Evolutionary conservation across 2,797 vertebrate genomes (phyloP).

Genomic region (Anomalospiza imberbis): DNA sequence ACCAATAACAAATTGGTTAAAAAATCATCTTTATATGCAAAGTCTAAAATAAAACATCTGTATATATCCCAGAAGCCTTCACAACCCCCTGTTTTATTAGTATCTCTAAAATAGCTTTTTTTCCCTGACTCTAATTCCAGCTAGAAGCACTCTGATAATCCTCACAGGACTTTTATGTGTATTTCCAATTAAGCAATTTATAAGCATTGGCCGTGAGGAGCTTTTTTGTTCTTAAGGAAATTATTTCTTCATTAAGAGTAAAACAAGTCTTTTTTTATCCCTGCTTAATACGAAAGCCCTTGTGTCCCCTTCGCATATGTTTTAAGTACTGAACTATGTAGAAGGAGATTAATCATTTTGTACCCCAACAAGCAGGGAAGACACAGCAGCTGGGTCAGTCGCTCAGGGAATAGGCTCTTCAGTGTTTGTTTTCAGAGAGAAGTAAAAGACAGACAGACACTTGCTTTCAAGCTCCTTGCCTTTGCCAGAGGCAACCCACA

Average conservation of each 20-base stretch:
- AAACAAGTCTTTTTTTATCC: conserved; percentile 47
- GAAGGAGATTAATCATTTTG: conserved; percentile 50
- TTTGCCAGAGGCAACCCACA: conserved; percentile 62
- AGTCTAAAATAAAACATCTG: conserved; percentile 42
- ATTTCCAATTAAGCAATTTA: conserved; percentile 70
- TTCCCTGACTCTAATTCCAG: conserved; percentile 57
- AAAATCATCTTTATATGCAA: conserved; percentile 33
- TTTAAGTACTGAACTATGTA: conserved; percentile 55
- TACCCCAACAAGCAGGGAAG: conserved; percentile 5
- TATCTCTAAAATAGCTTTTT: conserved; percentile 60
- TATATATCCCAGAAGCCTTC: conserved; percentile 48
- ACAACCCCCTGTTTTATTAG: conserved; percentile 43
- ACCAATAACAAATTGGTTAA: background rate
- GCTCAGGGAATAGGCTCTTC: conserved; percentile 35
- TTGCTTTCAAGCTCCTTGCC: conserved; percentile 48
- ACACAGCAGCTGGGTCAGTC: conserved; percentile 28
- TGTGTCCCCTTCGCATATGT: conserved; percentile 18
- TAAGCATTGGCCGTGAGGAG: conserved; percentile 49
- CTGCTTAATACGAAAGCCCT: conserved; percentile 44
- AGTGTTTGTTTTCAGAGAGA: conserved; percentile 55
- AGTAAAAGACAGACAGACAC: conserved; percentile 47
- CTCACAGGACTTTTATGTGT: conserved; percentile 48
- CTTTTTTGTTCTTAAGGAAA: conserved; percentile 65
- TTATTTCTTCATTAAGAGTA: conserved; percentile 63
- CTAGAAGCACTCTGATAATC: conserved; percentile 60